Evolutionary conservation across 2,113 vertebrate species (phyloP), one percentile per base, ranked within the genome.

Genomic region (Leiothrix lutea): DNA sequence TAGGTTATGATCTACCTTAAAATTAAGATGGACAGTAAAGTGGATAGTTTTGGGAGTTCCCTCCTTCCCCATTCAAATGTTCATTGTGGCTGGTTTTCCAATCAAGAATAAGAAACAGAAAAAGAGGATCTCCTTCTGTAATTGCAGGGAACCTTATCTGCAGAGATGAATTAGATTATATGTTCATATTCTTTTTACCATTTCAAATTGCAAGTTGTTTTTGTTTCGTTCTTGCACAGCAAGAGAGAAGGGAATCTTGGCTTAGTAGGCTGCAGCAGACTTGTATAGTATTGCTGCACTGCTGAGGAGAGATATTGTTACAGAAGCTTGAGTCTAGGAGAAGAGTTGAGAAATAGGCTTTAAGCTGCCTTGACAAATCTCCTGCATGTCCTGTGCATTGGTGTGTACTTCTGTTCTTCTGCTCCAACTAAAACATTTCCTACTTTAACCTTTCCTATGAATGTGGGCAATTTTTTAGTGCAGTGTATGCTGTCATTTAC

Each of bases 401-500:
- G 6, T 73, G 23, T 80, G 28, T 36, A 6, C 28, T 61, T 83
- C 17, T 73, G 54, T 21, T 33, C 22, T 72, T 50, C 23, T 85
- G 31, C 60, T 78, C 8, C 10, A 73, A 85, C 38, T 35, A 50
- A 66, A 88, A 86, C 5, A 13, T 50, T 82, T 75, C 38, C 10
- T 80, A 9, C 51, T 54, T 65, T 14, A 82, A 65, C 19, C 19
- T 84, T 78, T 88, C 6, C 26, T 56, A 12, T 51, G 16, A 31
- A 31, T 9, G 11, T 47, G 47, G 10, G 15, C 28, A 90, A 5
- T 28, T 90, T 88, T 83, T 58, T 17, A 44, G 8, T 10, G 3
- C 23, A n/a, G 9, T 23, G 21, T 21, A 31, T 33, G 16, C 47
- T 0, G 0, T 51, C 6, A 26, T 65, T 57, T 88, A 31, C 8